Evolutionary conservation across 2,888 invertebrate species (phyloP).

Genomic region (Cheiracanthium punctorium): DNA sequence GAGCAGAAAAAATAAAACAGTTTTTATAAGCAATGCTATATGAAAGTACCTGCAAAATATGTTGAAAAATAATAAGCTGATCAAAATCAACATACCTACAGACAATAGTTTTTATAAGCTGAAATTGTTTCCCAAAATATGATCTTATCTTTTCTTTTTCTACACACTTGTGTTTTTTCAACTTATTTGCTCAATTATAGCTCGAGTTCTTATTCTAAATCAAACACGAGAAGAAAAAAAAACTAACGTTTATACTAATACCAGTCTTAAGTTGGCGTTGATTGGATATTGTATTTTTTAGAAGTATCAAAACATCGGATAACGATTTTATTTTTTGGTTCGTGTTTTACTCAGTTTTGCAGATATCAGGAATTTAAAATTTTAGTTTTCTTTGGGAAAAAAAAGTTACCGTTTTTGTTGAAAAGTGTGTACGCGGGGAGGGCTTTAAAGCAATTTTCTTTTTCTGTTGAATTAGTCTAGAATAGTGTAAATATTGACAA

Average conservation of each 20-base stretch:
- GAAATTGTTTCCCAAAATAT: neutral
- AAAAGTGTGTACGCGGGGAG: neutral
- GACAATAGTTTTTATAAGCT: neutral
- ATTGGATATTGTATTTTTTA: conserved; percentile 2
- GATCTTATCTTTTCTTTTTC: neutral
- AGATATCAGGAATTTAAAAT: conserved; percentile 8
- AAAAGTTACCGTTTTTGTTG: neutral
- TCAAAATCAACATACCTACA: neutral
- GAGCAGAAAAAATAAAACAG: too few relatives aligned
- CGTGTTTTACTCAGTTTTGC: neutral
- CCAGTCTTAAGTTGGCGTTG: neutral
- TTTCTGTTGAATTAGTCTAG: conserved; percentile 52
- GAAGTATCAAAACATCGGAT: neutral
- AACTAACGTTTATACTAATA: conserved; percentile 3
- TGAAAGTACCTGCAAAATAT: neutral
- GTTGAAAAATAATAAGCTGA: neutral
- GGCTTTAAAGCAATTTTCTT: conserved; percentile 21
- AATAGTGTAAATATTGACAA: conserved; percentile 51
- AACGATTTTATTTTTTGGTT: neutral
- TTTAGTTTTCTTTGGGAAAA: neutral
- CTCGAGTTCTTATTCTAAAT: conserved; percentile 1
- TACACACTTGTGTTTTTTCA: neutral
- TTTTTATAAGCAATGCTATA: neutral
- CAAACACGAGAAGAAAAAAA: neutral
- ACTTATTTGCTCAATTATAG: conserved; percentile 13